These are phyloP conservation scores for Axis porcinus DNA, from an alignment of 2,113 vertebrate genomes.

Conservation along the genomic window DNA sequence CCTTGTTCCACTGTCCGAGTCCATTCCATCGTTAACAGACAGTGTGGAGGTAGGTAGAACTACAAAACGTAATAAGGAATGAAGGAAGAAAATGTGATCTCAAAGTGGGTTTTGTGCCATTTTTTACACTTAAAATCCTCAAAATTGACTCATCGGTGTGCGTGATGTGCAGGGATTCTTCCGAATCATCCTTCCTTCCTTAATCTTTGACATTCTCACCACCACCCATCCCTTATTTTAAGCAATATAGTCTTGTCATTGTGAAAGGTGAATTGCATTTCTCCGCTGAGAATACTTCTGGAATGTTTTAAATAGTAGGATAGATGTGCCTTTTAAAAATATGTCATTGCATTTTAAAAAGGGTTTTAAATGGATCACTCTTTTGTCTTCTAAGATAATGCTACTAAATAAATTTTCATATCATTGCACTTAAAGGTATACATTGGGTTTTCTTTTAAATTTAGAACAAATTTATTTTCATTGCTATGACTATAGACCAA, in stretches of 20 bases:
- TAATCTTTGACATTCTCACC: not conserved
- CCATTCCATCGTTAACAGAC: accelerated
- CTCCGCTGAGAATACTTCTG: not conserved
- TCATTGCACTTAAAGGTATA: not conserved
- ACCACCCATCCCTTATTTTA: not conserved
- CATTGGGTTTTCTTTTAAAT: not conserved
- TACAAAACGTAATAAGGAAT: accelerated
- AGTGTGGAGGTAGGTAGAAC: too few species aligned
- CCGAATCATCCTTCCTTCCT: not conserved
- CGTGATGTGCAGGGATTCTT: not conserved
- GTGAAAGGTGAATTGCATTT: not conserved
- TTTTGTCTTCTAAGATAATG: not conserved
- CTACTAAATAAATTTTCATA: not conserved
- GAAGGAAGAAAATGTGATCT: not conserved
- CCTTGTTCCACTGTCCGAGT: accelerated
- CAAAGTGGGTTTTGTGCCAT: accelerated
- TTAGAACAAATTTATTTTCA: not conserved
- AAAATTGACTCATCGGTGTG: not conserved
- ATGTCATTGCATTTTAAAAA: not conserved
- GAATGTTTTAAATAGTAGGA: not conserved
- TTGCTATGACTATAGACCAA: not conserved
- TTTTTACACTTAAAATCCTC: not conserved
- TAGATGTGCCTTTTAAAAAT: not conserved
- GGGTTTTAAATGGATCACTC: not conserved
- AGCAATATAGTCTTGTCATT: not conserved